Conservation (phyloP, 2,888 invertebrate genomes). For the Drosophila monieri region DNA sequence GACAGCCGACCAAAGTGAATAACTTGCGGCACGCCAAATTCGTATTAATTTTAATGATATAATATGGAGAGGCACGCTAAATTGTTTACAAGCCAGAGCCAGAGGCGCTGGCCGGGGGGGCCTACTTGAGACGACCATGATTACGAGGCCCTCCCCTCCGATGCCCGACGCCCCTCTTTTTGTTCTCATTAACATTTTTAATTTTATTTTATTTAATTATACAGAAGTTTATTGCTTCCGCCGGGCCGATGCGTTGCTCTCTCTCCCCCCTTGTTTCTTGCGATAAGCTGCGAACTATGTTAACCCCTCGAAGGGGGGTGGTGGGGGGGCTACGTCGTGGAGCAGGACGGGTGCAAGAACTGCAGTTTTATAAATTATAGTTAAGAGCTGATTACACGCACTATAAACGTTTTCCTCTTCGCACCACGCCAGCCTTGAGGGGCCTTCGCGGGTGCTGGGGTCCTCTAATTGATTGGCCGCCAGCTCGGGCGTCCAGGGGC, state of each 20-base stretch:
- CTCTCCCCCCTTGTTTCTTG: constrained; percentile 35
- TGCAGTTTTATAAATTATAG: constrained; percentile 69
- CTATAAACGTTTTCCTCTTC: constrained; percentile 71
- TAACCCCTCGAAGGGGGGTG: constrained; percentile 13
- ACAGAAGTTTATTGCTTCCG: constrained; percentile 77
- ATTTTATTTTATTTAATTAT: constrained; percentile 80
- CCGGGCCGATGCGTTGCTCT: constrained; percentile 67
- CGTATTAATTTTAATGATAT: constrained; percentile 80
- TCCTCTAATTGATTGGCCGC: constrained; percentile 67
- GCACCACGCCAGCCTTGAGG: constrained; percentile 49
- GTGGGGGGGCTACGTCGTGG: background rate
- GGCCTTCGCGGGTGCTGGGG: constrained; percentile 20
- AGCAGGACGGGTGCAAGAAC: constrained; percentile 24
- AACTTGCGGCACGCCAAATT: constrained; percentile 72
- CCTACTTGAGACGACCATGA: constrained; percentile 14
- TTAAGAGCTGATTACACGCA: constrained; percentile 80
- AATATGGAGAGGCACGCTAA: constrained; percentile 75
- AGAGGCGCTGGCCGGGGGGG: background rate
- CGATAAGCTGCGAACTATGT: constrained; percentile 70
- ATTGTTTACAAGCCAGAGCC: constrained; percentile 72
- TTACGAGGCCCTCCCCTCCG: constrained; percentile 14
- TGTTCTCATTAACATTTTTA: constrained; percentile 75
- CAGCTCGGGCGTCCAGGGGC: constrained; percentile 26
- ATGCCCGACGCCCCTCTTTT: background rate
- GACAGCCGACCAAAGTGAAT: constrained; percentile 39